Percentiles rank a stretch among this genome's conserved stretches.
These are phyloP conservation scores for Drosophila saltans DNA, from an alignment of 1,140 invertebrate genomes.

Conservation along the genomic window DNA sequence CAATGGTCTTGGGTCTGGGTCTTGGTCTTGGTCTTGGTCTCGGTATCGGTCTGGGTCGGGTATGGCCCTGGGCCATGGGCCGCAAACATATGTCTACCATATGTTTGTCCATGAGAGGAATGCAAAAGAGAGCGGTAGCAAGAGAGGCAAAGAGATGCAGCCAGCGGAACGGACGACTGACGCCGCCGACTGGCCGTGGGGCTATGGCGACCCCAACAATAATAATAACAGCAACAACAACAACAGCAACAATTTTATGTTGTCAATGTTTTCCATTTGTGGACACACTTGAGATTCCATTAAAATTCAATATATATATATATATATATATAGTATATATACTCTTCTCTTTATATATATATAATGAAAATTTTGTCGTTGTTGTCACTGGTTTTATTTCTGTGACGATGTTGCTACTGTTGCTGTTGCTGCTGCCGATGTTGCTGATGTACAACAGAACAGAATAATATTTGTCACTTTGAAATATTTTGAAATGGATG, in stretches of 20 bases:
- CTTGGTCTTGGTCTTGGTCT: conserved; percentile 34
- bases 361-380: conserved; percentile 21
- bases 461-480: not conserved
- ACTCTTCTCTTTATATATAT: not conserved
- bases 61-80: conserved; percentile 16
- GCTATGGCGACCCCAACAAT: conserved; percentile 25
- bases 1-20: conserved; percentile 26
- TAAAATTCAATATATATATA: conserved; percentile 36
- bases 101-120: conserved; percentile 73
- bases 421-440: no score
- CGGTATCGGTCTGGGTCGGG: conserved; percentile 30
- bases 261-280: conserved; percentile 72
- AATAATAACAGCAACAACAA: not conserved
- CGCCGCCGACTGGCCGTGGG: conserved; percentile 45
- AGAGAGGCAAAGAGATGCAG: conserved; percentile 22
- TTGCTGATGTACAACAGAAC: no score
- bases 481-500: not conserved
- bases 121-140: conserved; percentile 8
- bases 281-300: conserved; percentile 80
- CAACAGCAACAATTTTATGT: conserved; percentile 11
- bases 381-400: conserved; percentile 22
- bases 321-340: not conserved
- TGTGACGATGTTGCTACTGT: conserved; percentile 7
- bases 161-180: conserved; percentile 53
- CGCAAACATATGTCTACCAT: conserved; percentile 68